Evolutionary conservation across 2,113 vertebrate species (phyloP), one percentile per base, ranked within the genome.

Genomic region (Gasterosteus nipponicus): DNA sequence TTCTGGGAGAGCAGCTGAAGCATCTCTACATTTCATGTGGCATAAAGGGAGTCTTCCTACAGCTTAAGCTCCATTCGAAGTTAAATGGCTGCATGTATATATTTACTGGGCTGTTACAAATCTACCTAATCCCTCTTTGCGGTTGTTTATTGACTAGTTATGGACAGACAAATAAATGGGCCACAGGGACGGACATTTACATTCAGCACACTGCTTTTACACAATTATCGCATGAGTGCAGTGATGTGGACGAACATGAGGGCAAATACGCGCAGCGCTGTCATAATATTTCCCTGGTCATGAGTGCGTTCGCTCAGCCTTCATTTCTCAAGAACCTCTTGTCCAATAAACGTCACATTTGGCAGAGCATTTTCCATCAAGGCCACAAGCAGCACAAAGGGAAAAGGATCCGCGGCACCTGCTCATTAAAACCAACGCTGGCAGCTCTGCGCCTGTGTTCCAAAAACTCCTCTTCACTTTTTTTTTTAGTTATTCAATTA

Each of bases 81-180:
- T 82, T 72, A 80, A 86, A 84, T 78, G 54, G 76, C 80, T 84
- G 62, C 77, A 29, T 66, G 83, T 26, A 73, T 65, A 56, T 61
- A 80, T 71, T 74, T 80, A 71, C 44, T 14, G 53, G 46, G 56
- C 73, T 39, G 54, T 75, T 69, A 22, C 60, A 65, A 65, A 60
- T 69, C 39, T 33, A 65, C 53, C 80, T 62, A 33, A 58, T 69
- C 38, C 53, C n/a, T 69, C 59, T 56, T 56, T 18, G 7, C 6
- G 26, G 8, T 44, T 79, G 33, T 75, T 70, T 18, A 77, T 72
- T 69, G 46, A 62, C 49, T 56, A 2, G 11, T 66, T 22, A 54
- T 47, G 26, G n/a, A 11, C 0, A 0, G 18, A 22, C 14, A 46
- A 1, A 46, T 54, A 35, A 31, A 44, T 39, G 10, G 57, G 0